Conservation (phyloP, 2,113 vertebrate genomes). For the Caretta caretta region DNA sequence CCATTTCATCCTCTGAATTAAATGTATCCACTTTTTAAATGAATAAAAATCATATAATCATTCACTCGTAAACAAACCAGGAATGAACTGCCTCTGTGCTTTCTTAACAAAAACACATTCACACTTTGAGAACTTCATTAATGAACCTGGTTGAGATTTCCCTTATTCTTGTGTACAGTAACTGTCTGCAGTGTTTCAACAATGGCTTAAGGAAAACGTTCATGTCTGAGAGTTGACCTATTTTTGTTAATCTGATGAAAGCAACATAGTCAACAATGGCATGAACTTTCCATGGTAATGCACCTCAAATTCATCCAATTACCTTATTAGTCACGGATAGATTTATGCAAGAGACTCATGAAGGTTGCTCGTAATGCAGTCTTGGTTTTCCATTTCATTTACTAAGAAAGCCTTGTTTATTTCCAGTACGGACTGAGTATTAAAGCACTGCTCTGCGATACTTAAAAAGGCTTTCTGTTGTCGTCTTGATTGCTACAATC, state of each 20-base stretch:
- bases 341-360: not conserved
- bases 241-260: not conserved
- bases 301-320: not conserved
- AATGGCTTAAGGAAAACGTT: not conserved
- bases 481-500: not conserved
- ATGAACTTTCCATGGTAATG: not conserved
- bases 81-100: not conserved
- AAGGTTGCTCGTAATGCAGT: not conserved
- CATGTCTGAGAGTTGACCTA: not conserved
- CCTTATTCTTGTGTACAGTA: not conserved
- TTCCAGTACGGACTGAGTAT: not conserved
- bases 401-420: not conserved
- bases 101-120: not conserved
- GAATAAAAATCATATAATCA: not conserved
- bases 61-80: not conserved
- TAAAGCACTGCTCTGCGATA: rapidly evolving
- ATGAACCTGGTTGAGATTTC: not conserved
- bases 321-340: not conserved
- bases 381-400: conserved; percentile 30
- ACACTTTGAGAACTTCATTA: not conserved
- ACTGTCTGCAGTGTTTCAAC: not conserved
- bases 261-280: not conserved
- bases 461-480: not conserved
- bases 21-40: not conserved
- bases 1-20: not conserved